phyloP scores from a whole-genome alignment of 2,888 invertebrate genomes.

The Agriopis marginaria region DNA sequence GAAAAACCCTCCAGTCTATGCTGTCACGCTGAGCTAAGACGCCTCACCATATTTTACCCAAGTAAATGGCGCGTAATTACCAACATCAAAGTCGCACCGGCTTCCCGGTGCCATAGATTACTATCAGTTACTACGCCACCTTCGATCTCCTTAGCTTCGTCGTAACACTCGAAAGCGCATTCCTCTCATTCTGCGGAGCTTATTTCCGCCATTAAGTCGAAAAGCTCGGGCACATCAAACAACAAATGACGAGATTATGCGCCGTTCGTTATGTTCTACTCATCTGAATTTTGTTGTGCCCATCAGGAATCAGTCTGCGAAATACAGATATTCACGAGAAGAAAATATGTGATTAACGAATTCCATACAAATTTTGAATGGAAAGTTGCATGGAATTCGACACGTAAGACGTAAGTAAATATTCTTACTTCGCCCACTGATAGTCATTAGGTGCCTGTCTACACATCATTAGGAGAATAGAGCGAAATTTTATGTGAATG shows the following conservation, averaged over 20 bases:
- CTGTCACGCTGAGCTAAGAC: background rate
- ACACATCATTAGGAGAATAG: no score
- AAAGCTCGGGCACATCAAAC: slow-evolving; percentile 33
- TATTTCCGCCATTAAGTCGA: slow-evolving; percentile 33
- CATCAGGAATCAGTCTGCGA: background rate
- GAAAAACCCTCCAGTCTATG: background rate
- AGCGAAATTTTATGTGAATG: no score
- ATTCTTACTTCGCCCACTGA: no score
- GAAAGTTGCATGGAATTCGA: no score
- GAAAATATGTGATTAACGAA: no score
- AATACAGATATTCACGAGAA: background rate
- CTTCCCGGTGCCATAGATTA: slow-evolving; percentile 12
- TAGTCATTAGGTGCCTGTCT: no score
- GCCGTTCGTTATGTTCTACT: slow-evolving; percentile 24
- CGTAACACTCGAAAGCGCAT: slow-evolving; percentile 29
- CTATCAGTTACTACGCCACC: slow-evolving; percentile 5
- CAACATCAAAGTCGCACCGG: slow-evolving; percentile 20
- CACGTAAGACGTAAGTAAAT: no score
- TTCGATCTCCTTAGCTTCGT: slow-evolving; percentile 18
- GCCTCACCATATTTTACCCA: background rate
- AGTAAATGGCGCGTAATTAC: slow-evolving; percentile 23
- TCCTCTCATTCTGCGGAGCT: slow-evolving; percentile 33
- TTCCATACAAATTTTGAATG: no score
- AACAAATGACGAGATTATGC: slow-evolving; percentile 35
- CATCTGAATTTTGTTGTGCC: background rate